Evolutionary conservation across 2,113 vertebrate species (phyloP).

Genomic region (Montifringilla adamsi): DNA sequence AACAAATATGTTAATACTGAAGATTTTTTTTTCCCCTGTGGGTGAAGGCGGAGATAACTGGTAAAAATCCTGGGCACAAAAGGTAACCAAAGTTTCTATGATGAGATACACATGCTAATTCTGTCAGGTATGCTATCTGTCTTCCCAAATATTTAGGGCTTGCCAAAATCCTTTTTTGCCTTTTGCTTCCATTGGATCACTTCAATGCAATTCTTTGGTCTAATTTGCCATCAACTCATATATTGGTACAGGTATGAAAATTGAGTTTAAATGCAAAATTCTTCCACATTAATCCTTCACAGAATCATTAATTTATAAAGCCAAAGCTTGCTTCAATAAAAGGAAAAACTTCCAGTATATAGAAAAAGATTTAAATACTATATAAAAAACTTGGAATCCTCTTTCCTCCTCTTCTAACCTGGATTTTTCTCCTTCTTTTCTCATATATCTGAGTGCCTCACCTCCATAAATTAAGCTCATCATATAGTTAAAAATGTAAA

Average conservation of each 20-base stretch:
- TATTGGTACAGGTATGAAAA: background rate
- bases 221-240: background rate
- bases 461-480: background rate
- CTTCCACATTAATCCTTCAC: background rate
- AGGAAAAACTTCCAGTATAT: background rate
- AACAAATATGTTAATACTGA: constrained; percentile 29
- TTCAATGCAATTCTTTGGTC: background rate
- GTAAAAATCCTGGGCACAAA: background rate
- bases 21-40: background rate
- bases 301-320: background rate
- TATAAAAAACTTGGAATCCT: background rate
- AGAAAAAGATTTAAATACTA: background rate
- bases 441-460: background rate
- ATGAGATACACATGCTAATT: background rate
- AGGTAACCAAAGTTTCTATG: background rate
- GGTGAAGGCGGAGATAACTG: background rate
- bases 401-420: background rate
- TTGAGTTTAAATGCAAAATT: background rate
- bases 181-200: background rate
- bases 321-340: background rate
- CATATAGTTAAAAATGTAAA: background rate
- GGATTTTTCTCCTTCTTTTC: background rate
- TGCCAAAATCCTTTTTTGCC: background rate
- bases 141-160: background rate
- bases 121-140: background rate